These are phyloP conservation scores for Phodopus roborovskii DNA, from an alignment of 2,113 vertebrate species.

Conservation along the genomic window DNA sequence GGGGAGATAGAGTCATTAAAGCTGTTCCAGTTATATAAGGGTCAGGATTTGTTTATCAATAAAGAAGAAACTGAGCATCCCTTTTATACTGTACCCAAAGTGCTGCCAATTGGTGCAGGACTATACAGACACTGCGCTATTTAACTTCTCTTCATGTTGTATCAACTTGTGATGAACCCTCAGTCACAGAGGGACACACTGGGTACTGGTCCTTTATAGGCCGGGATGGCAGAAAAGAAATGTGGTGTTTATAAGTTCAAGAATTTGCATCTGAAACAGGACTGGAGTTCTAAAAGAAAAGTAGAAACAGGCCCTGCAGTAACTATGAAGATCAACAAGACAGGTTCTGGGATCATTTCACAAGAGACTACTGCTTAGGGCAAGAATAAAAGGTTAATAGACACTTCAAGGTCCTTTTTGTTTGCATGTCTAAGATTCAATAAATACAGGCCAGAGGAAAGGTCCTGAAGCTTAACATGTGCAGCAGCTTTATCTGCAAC, in stretches of 20 bases:
- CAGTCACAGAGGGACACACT: not conserved
- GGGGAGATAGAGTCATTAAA: not conserved
- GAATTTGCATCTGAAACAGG: constrained; percentile 2
- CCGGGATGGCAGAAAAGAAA: not conserved
- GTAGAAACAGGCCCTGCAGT: not conserved
- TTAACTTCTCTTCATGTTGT: not conserved
- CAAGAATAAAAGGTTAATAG: not conserved
- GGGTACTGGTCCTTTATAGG: too few species aligned
- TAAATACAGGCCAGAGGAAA: not conserved
- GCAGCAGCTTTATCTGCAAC: not conserved
- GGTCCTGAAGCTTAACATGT: not conserved
- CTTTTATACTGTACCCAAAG: not conserved
- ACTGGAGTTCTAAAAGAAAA: not conserved
- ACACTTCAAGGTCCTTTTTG: not conserved
- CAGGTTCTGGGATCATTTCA: not conserved
- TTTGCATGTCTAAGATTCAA: not conserved
- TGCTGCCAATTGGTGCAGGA: not conserved
- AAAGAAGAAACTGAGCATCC: not conserved
- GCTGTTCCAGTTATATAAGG: not conserved
- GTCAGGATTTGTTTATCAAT: not conserved
- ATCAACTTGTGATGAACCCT: not conserved
- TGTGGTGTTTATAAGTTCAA: not conserved
- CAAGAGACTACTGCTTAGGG: not conserved
- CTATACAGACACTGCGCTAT: not conserved
- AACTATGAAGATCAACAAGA: not conserved